Evolutionary conservation across 2,888 invertebrate genomes (phyloP), one percentile per base, ranked within the genome.

Genomic region (Cataglyphis altisquamis): DNA sequence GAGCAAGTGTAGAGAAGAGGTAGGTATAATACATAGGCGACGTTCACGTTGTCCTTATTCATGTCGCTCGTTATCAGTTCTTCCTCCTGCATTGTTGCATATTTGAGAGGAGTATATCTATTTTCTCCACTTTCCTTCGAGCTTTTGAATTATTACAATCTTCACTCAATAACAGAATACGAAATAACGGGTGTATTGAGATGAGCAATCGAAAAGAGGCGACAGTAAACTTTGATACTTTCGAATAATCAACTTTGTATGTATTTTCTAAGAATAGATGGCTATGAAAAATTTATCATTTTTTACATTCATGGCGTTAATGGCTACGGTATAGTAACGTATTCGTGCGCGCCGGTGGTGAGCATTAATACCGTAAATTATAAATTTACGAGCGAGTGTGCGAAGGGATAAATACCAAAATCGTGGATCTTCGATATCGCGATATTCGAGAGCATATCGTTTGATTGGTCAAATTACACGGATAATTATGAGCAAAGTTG

Each of bases 371-470:
- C 32, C 57, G 70, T 45, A 86, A 90, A 84, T 87, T 70, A 74
- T 63, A 63, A 83, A 89, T 89, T 90, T 90, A 89, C 83, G 48
- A 84, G 81, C 72, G 75, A 57, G 67, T 81, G 77, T 68, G 72
- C 55, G 57, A 82, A 57, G 83, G 90, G 90, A 89, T 89, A 90
- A 90, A 89, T 88, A 87, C 83, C 86, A 84, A 88, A 90, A 83
- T 88, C 80, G 77, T 77, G 68, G 86, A 89, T 82, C 86, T 72
- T 89, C 88, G 89, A 89, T 89, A 88, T 86, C 78, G 72, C 83
- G 85, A 74, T 86, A 81, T 78, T 89, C 82, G 85, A 86, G 25
- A 62, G 60, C 78, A 5, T 72, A 64, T 77, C 64, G 77, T 77
- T 82, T 36, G 75, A 82, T 77, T 60, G 57, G 66, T 66, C 66